Evolutionary conservation across 2,888 invertebrate genomes (phyloP), one percentile per base, ranked within the genome.

Genomic region (Temnothorax rugatulus): DNA sequence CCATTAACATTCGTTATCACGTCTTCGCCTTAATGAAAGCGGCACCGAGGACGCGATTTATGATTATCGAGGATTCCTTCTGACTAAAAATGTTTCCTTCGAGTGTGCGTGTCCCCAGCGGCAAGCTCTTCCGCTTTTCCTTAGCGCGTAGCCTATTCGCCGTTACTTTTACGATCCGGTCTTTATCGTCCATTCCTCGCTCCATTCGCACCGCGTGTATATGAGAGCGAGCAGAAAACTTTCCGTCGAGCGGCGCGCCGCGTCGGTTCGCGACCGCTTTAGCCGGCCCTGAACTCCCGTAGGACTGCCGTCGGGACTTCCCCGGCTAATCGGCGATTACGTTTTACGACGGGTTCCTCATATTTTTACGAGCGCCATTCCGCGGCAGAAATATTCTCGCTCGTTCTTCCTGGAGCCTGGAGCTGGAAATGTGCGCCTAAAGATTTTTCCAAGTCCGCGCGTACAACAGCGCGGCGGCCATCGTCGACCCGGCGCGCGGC

Each of bases 321-420:
- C 82, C 69, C 54, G 85, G 88, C 92, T 92, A 92, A 92, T 92
- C 92, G 91, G 82, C 89, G 91, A 92, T 92, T 91, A 91, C 89
- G 86, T 90, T 92, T 92, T 92, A 92, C 90, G 91, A 87, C 77
- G 82, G 84, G 89, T 89, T 87, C 82, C 89, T 91, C 87, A 92
- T 92, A 92, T 90, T 92, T 92, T 92, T 92, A 92, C 90, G 92
- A 92, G 86, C 81, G 86, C 83, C 86, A 82, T 92, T 88, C 71
- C 90, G 44, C 69, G 68, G 79, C 68, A 74, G 74, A 87, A 86
- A 88, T 86, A 84, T 84, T 82, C 69, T 61, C 69, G 47, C 18
- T 21, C 69, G 66, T 44, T 74, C 79, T 84, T 82, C 50, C 63
- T 25, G 47, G 38, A 68, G 68, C 73, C 54, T 66, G 82, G 18